Conservation (phyloP, 2,888 invertebrate species). For the Patella depressa region DNA sequence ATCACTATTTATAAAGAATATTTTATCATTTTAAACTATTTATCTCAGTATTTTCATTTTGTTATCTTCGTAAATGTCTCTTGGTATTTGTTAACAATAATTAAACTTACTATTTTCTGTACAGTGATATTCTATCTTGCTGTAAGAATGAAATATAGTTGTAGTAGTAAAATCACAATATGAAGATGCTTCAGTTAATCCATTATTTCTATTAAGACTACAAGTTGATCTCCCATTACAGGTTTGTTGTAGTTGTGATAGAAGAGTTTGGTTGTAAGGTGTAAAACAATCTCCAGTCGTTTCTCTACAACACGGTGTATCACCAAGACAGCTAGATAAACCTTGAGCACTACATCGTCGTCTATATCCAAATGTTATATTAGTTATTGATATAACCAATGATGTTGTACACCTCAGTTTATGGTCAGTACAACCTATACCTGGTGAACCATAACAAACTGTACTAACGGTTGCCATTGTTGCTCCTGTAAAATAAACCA, state of each 20-base stretch:
- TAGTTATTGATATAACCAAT: background rate
- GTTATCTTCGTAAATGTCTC: accelerated
- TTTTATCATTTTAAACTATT: too few relatives aligned
- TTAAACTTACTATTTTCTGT: background rate
- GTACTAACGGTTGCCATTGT: background rate
- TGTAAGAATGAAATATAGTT: background rate
- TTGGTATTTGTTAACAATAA: too few relatives aligned
- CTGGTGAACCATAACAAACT: background rate
- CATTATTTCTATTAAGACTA: too few relatives aligned
- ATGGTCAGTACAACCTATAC: background rate
- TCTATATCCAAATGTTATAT: slow-evolving; percentile 7
- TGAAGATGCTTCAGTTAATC: too few relatives aligned
- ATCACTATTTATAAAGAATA: too few relatives aligned
- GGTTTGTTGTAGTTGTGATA: background rate
- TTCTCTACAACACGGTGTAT: background rate
- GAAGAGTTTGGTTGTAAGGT: too few relatives aligned
- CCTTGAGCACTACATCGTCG: background rate
- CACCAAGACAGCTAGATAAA: background rate
- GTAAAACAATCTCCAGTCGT: background rate
- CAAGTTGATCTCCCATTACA: background rate
- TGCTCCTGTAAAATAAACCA: too few relatives aligned
- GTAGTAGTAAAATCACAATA: too few relatives aligned
- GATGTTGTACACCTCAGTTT: background rate
- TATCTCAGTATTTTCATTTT: too few relatives aligned
- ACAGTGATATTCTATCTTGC: background rate